phyloP scores from a whole-genome alignment of 2,113 vertebrate genomes.

The Trachemys scripta region DNA sequence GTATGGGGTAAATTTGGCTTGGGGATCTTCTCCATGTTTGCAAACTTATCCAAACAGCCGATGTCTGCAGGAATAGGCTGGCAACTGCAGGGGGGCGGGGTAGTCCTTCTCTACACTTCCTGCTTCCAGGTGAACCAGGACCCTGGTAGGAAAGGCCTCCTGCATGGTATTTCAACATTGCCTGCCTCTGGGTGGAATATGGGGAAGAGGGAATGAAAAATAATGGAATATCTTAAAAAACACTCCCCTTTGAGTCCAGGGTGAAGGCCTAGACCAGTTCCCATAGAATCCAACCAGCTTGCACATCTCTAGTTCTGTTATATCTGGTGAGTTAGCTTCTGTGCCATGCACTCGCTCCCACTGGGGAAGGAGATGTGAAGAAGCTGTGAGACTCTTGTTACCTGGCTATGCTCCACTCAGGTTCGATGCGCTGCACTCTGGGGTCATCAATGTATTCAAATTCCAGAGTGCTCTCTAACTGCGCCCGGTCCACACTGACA shows the following conservation, averaged over 20 bases:
- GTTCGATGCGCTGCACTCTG: conserved; percentile 92
- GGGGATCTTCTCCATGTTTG: not conserved
- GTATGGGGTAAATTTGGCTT: not conserved
- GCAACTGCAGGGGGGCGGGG: not conserved
- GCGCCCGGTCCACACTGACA: conserved; percentile 92
- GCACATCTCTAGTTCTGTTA: not conserved
- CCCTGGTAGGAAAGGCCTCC: not conserved
- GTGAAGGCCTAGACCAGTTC: not conserved
- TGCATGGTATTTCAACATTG: not conserved
- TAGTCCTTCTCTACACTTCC: not conserved
- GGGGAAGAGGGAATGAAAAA: not conserved
- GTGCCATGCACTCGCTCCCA: too few relatives aligned
- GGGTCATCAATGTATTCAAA: conserved; percentile 98
- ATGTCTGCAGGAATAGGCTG: not conserved
- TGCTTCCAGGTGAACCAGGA: not conserved
- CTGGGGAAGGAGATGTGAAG: not conserved
- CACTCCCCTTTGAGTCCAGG: not conserved
- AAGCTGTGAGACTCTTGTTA: conserved; percentile 46
- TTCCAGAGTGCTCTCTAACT: conserved; percentile 85
- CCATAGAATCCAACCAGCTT: not conserved
- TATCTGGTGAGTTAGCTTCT: not conserved
- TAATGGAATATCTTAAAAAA: not conserved
- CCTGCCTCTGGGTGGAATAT: not conserved
- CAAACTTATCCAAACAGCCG: not conserved
- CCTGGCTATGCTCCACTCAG: conserved; percentile 98